Base-by-base conservation (phyloP, 2,113 vertebrate species). In the Trachemys scripta region DNA sequence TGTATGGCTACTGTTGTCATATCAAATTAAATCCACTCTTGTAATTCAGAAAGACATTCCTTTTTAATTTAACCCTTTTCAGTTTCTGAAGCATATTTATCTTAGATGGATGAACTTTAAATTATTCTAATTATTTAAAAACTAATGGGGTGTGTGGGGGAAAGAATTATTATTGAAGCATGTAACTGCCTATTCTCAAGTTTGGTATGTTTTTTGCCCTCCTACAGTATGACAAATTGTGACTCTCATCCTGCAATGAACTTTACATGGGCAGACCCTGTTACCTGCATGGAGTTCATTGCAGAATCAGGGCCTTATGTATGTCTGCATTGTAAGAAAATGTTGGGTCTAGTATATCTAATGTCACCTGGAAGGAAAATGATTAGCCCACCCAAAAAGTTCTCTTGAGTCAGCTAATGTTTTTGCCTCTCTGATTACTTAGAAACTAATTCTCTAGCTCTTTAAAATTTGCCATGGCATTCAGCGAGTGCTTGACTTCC, bases 11-110 rank as follows among this genome's bases (percentile, higher is more conserved):
- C 98, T 97, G 97, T 98, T 98, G 97, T 97, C 82, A 8, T 91
- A 94, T 95, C 96, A 97, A 95, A 96, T 98, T 96, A 98, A 97
- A 98, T 89, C 93, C 92, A 87, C 89, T 92, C 87, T 10, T 95
- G 59, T 92, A 94, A 97, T 97, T 94, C 91, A 90, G 90, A 86
- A 95, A 92, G 95, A 87, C 11, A 2, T 75, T 92, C 94, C 51
- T 95, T 94, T 97, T 90, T 90, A 92, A 50, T 91, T 98, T 98
- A 98, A 98, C 98, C 96, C 98, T 97, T 96, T 94, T 94, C 92
- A 87, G 35, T 12, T 95, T 92, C 80, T 93, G 87, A 87, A 92
- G 65, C 8, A 35, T 87, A 47, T 29, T 51, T 57, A 29, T 57
- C 51, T 16, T 54, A 76, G 17, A 82, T 72, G 9, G 16, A 20